Evolutionary conservation across 2,113 vertebrate genomes (phyloP).

Genomic region (Elaphurus davidianus): DNA sequence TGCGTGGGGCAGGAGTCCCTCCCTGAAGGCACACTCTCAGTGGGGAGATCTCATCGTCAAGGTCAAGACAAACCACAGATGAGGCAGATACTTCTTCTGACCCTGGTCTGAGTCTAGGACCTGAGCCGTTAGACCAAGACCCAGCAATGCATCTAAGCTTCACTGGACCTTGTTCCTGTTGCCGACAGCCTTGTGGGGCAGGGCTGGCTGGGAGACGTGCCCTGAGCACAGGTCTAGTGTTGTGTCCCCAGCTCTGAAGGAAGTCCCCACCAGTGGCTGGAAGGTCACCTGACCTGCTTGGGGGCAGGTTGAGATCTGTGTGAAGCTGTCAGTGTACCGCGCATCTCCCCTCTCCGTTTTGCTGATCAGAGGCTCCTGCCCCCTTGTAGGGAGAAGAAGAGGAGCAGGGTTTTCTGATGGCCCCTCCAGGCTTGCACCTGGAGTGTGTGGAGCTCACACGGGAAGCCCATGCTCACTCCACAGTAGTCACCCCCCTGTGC

Average conservation of each 20-base stretch:
- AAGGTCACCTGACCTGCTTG: too few relatives aligned
- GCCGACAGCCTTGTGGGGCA: not conserved
- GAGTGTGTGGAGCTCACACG: not conserved
- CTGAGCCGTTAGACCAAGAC: not conserved
- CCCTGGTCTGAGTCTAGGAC: constrained; percentile 87
- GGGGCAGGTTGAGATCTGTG: not conserved
- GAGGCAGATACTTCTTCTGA: constrained; percentile 89
- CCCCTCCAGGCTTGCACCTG: too few relatives aligned
- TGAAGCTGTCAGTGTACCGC: not conserved
- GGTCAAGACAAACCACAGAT: constrained; percentile 90
- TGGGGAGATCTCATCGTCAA: constrained; percentile 89
- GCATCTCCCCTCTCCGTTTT: not conserved
- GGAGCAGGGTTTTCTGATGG: not conserved
- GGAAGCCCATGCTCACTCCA: too few relatives aligned
- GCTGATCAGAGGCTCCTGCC: not conserved
- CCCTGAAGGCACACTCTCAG: constrained; percentile 88
- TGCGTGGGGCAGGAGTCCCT: constrained; percentile 85
- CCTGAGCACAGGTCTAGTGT: constrained; percentile 5
- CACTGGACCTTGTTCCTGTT: not conserved
- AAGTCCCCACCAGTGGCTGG: not conserved
- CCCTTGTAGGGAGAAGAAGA: not conserved
- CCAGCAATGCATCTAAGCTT: not conserved
- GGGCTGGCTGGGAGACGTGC: not conserved
- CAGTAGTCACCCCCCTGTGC: not conserved
- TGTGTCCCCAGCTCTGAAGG: constrained; percentile 40